Evolutionary conservation across 53 echinoderm and acorn worm genomes (phyloP).

Genomic region (Holothuria scabra): DNA sequence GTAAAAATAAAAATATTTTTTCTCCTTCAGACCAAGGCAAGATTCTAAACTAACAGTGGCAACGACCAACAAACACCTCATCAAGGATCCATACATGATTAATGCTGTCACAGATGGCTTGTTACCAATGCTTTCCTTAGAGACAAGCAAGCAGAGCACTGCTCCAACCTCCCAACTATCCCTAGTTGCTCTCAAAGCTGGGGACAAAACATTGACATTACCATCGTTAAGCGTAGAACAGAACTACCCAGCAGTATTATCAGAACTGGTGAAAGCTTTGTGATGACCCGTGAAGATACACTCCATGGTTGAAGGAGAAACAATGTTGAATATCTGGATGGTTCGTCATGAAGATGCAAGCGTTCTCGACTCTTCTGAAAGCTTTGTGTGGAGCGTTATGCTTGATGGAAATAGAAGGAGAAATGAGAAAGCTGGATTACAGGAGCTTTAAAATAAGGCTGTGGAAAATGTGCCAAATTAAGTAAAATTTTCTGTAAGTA

Average conservation of each 20-base stretch:
- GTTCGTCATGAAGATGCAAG: too few species aligned
- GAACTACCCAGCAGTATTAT: constrained; percentile 88
- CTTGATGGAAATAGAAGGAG: too few species aligned
- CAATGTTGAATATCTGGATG: too few species aligned
- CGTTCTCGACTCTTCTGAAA: too few species aligned
- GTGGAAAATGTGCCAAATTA: too few species aligned
- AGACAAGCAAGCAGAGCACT: constrained; percentile 70
- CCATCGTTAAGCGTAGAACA: constrained; percentile 94
- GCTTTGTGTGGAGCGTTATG: too few species aligned
- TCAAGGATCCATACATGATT: constrained; percentile 91
- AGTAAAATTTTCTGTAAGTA: too few species aligned
- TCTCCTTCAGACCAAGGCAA: constrained; percentile 52
- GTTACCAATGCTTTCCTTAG: constrained; percentile 84
- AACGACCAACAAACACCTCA: constrained; percentile 62
- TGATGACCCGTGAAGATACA: constrained; percentile 26
- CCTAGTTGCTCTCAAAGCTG: constrained; percentile 82
- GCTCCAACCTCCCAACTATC: constrained; percentile 87
- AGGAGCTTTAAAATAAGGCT: too few species aligned
- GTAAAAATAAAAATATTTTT: too few species aligned
- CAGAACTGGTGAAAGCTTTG: constrained; percentile 97
- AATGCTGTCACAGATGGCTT: constrained; percentile 87
- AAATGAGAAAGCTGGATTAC: too few species aligned
- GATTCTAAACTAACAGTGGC: constrained; percentile 42
- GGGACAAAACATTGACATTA: constrained; percentile 82
- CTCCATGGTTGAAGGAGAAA: too few species aligned